These are phyloP conservation scores for Clarias macrocephalus DNA, from an alignment of 2,113 vertebrate genomes.

Conservation along the genomic window DNA sequence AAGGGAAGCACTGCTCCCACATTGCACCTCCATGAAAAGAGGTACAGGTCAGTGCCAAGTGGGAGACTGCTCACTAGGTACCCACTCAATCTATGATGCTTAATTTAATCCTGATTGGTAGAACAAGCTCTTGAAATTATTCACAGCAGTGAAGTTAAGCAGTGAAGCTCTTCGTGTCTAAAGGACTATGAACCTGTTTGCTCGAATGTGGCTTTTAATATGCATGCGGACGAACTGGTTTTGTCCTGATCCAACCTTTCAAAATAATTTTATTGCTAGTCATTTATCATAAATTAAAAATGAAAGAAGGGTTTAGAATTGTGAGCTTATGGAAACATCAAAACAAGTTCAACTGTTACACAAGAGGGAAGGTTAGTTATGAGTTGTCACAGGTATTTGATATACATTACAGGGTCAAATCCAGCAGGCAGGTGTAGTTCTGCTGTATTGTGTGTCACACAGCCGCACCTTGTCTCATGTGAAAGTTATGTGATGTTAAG, in stretches of 20 bases:
- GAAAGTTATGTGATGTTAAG: neutral
- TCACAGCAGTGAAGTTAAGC: neutral
- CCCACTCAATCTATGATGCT: neutral
- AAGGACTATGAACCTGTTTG: neutral
- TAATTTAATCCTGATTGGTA: neutral
- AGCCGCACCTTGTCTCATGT: constrained; percentile 7
- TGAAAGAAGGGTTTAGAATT: neutral
- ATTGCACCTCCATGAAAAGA: neutral
- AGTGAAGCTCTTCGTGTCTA: neutral
- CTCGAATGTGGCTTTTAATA: neutral
- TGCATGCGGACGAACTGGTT: constrained; percentile 37
- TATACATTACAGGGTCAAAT: neutral
- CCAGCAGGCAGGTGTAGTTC: neutral
- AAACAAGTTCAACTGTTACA: constrained; percentile 26
- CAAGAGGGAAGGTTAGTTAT: neutral
- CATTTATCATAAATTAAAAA: constrained; percentile 31
- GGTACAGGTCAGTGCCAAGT: neutral
- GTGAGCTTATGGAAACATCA: neutral
- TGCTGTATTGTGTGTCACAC: neutral
- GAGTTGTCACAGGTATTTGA: neutral
- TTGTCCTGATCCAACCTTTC: constrained; percentile 11
- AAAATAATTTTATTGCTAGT: constrained; percentile 23
- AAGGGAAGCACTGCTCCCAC: neutral
- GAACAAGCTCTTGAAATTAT: neutral
- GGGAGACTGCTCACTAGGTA: neutral